phyloP scores from a whole-genome alignment of 2,888 invertebrate genomes.

The Xanthia icteritia region DNA sequence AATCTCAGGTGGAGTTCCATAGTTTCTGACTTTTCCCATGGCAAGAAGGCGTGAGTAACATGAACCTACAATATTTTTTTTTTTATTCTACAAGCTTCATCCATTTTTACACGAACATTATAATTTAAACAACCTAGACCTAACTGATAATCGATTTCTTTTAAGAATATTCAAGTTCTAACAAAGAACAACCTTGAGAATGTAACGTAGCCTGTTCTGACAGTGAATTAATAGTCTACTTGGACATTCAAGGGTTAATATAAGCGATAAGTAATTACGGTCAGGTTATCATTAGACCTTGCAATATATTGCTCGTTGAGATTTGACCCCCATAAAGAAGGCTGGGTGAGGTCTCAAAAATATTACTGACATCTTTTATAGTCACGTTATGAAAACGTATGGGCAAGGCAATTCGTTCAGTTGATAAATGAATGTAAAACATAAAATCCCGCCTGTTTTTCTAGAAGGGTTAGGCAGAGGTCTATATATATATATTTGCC shows the following conservation, averaged over 20 bases:
- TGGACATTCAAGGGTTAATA: conserved; percentile 71
- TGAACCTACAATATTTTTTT: no score
- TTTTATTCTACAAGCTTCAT: conserved; percentile 2
- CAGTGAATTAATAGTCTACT: conserved; percentile 65
- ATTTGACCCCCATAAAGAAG: conserved; percentile 73
- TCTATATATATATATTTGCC: no score
- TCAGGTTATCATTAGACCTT: conserved; percentile 67
- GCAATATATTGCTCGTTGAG: conserved; percentile 69
- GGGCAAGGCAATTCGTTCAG: background rate
- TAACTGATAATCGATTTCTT: conserved; percentile 4
- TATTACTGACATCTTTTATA: conserved; percentile 62
- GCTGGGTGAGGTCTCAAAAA: conserved; percentile 62
- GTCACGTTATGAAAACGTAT: conserved; percentile 37
- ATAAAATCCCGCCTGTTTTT: background rate
- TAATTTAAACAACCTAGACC: conserved; percentile 13
- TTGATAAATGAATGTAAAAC: conserved; percentile 36
- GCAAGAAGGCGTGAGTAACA: no score
- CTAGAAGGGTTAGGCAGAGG: no score
- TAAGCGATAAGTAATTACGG: conserved; percentile 75
- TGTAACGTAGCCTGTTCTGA: conserved; percentile 37
- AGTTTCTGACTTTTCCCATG: no score
- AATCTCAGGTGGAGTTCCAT: no score
- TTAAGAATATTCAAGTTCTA: conserved; percentile 19
- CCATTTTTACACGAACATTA: conserved; percentile 1
- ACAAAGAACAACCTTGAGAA: conserved; percentile 48